These are phyloP conservation scores for Ptilonorhynchus violaceus DNA, from an alignment of 2,113 vertebrate species.

Conservation along the genomic window DNA sequence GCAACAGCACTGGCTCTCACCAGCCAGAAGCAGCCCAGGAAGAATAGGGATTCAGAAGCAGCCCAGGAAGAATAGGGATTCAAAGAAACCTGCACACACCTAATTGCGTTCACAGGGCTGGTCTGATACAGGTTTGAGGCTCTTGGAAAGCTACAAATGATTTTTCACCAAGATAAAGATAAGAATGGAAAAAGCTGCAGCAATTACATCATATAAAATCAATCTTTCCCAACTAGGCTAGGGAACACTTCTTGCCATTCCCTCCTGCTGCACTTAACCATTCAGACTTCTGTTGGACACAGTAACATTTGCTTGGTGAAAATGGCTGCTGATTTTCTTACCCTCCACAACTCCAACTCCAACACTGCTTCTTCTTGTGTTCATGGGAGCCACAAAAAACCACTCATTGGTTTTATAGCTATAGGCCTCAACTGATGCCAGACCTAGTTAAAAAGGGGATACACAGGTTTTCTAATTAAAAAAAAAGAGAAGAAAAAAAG, in stretches of 20 bases:
- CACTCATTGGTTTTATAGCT: slow-evolving; percentile 92
- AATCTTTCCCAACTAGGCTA: neutral
- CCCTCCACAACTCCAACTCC: slow-evolving; percentile 94
- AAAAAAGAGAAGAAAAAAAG: slow-evolving; percentile 70
- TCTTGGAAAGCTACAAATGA: neutral
- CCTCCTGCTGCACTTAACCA: neutral
- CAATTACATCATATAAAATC: neutral
- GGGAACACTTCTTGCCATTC: neutral
- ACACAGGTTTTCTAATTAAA: slow-evolving; percentile 62
- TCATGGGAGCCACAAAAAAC: slow-evolving; percentile 93
- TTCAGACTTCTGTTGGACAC: neutral
- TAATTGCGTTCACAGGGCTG: neutral
- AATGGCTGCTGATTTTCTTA: slow-evolving; percentile 66
- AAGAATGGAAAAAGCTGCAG: neutral
- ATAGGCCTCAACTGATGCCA: slow-evolving; percentile 92
- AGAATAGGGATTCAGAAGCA: neutral
- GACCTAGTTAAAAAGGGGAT: slow-evolving; percentile 78
- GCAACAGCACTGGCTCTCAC: neutral
- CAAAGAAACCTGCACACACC: neutral
- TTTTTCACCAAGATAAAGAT: neutral
- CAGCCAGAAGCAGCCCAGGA: neutral
- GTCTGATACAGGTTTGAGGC: neutral
- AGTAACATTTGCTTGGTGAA: neutral
- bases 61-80: neutral
- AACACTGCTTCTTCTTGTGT: slow-evolving; percentile 95